A percentile compares a stretch with the other conserved stretches of the same genome.
phyloP scores from a whole-genome alignment of 2,797 vertebrate species.

The Dendrocincla tyrannina region DNA sequence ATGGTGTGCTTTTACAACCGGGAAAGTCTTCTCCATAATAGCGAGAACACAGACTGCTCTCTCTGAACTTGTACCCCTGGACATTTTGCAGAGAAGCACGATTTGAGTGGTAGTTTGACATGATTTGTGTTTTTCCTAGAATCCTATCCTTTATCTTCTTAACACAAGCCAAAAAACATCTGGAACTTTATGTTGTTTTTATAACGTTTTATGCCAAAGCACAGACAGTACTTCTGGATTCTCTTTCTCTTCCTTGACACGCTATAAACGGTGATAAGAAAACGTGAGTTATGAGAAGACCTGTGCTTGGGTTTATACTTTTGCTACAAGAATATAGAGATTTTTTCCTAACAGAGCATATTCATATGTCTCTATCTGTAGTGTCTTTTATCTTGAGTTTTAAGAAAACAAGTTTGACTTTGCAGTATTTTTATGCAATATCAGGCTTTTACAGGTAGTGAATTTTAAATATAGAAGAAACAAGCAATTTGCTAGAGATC shows the following conservation, averaged over 20 bases:
- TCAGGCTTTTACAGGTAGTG: background rate
- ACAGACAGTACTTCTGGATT: background rate
- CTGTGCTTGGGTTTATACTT: background rate
- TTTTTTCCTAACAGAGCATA: background rate
- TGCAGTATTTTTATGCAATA: background rate
- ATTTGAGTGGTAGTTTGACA: background rate
- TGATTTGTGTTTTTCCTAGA: slow-evolving; percentile 1
- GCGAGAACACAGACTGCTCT: background rate
- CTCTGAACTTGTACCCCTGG: background rate
- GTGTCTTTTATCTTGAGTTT: background rate
- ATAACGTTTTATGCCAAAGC: background rate
- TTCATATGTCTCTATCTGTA: background rate
- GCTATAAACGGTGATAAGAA: background rate
- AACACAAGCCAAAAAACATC: slow-evolving; percentile 8
- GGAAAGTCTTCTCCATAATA: background rate
- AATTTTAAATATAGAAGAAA: background rate
- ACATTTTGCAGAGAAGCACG: slow-evolving; percentile 1
- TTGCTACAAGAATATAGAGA: background rate
- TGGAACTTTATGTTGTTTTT: slow-evolving; percentile 22
- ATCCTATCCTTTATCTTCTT: background rate
- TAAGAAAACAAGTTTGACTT: background rate
- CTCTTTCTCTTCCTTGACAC: slow-evolving; percentile 1
- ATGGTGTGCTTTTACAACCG: background rate
- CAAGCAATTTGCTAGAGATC: background rate
- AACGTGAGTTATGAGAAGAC: slow-evolving; percentile 4